Conservation (phyloP, 2,888 invertebrate genomes). For the Drosophila mayaguana region DNA sequence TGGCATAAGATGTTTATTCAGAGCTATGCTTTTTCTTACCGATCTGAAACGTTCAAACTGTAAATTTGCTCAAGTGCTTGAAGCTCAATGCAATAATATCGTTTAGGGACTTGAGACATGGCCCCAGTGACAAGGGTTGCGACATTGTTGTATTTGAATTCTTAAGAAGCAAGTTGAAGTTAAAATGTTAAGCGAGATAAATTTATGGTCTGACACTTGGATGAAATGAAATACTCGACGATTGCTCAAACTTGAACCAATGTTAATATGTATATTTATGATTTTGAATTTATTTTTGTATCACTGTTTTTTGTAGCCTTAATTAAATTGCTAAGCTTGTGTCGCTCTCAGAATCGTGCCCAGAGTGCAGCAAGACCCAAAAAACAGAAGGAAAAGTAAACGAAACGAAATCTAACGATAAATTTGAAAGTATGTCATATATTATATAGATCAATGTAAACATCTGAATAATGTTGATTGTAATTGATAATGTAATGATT, state of each 20-base stretch:
- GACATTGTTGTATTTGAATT: conserved; percentile 33
- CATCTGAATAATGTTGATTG: conserved; percentile 38
- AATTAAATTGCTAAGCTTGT: conserved; percentile 8
- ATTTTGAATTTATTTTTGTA: neutral
- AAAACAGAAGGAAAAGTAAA: conserved; percentile 10
- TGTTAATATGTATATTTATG: conserved; percentile 8
- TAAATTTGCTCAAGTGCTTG: conserved; percentile 53
- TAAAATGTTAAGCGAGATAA: conserved; percentile 6
- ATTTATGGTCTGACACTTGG: conserved; percentile 38
- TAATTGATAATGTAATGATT: conserved; percentile 26
- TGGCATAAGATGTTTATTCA: conserved; percentile 24
- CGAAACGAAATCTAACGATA: conserved; percentile 23
- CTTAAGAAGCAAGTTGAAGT: neutral
- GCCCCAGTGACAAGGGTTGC: conserved; percentile 13
- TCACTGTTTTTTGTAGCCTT: neutral
- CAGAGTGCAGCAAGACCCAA: conserved; percentile 41
- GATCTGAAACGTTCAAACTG: conserved; percentile 27
- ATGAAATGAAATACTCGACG: conserved; percentile 30
- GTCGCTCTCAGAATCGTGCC: conserved; percentile 46
- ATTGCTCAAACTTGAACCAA: conserved; percentile 40
- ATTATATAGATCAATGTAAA: conserved; percentile 23
- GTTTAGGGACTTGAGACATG: neutral
- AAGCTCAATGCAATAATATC: conserved; percentile 32
- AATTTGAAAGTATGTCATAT: conserved; percentile 2
- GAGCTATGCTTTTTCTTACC: conserved; percentile 15